These are phyloP conservation scores for Xylota sylvarum DNA, from an alignment of 2,888 invertebrate genomes.

Conservation along the genomic window DNA sequence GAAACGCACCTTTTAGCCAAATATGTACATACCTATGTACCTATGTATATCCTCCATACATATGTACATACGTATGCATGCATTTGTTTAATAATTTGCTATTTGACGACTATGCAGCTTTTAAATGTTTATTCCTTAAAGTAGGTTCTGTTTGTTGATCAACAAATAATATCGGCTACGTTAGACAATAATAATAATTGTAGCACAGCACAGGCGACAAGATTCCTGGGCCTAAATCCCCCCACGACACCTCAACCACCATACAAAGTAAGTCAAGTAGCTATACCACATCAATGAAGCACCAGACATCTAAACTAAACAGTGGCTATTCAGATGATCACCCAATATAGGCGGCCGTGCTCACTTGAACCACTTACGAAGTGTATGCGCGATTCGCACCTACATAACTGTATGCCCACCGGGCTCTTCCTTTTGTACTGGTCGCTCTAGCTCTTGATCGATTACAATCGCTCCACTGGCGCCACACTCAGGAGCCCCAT, in stretches of 20 bases:
- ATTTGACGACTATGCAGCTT: background rate
- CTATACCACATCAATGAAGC: conserved; percentile 27
- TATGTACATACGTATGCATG: background rate
- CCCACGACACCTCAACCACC: background rate
- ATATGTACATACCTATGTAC: too few relatives aligned
- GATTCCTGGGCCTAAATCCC: background rate
- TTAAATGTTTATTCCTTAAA: background rate
- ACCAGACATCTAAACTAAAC: conserved; percentile 40
- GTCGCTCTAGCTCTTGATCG: conserved; percentile 24
- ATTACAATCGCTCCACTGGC: conserved; percentile 62
- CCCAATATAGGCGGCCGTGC: conserved; percentile 19
- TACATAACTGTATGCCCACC: conserved; percentile 27
- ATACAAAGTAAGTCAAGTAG: conserved; percentile 58
- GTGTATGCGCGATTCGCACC: conserved; percentile 49
- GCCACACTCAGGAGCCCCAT: conserved; percentile 56
- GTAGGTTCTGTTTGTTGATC: background rate
- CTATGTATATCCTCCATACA: too few relatives aligned
- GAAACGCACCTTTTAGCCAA: too few relatives aligned
- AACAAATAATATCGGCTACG: background rate
- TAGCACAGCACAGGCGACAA: conserved; percentile 10
- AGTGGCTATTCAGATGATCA: conserved; percentile 50
- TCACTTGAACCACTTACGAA: conserved; percentile 59
- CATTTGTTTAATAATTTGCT: too few relatives aligned
- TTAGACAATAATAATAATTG: background rate
- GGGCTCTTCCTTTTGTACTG: conserved; percentile 29